Conservation (phyloP, 2,113 vertebrate species). For the Taxidea taxus region DNA sequence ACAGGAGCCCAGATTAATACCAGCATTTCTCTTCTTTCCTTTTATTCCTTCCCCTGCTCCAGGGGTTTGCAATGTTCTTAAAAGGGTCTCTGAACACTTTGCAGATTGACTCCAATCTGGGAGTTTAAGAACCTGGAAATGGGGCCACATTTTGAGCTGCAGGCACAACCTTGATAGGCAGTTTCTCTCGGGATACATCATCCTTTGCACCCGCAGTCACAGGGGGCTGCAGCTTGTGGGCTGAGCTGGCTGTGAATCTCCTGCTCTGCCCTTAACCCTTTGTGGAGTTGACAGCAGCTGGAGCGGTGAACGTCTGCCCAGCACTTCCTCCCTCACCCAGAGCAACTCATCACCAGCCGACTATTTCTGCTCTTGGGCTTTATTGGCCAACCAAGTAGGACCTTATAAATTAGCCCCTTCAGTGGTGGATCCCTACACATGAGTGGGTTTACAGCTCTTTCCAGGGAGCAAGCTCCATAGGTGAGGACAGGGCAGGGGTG, state of each 20-base stretch:
- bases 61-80: not conserved
- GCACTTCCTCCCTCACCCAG: not conserved
- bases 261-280: not conserved
- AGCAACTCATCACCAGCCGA: not conserved
- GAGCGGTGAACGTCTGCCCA: not conserved
- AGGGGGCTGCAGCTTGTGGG: not conserved
- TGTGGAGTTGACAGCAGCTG: not conserved
- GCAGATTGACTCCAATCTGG: not conserved
- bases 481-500: not conserved
- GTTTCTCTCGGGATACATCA: not conserved
- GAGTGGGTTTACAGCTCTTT: not conserved
- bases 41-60: not conserved
- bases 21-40: not conserved
- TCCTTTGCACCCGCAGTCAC: rapidly evolving
- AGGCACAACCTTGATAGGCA: not conserved
- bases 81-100: not conserved
- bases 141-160: not conserved
- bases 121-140: not conserved
- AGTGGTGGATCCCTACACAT: not conserved
- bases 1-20: not conserved
- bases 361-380: not conserved
- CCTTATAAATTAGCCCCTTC: not conserved
- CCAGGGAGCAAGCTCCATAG: not conserved
- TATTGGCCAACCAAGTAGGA: not conserved
- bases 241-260: not conserved